Base-by-base conservation (phyloP, 1,140 invertebrate genomes). In the Leucophenga varia region DNA sequence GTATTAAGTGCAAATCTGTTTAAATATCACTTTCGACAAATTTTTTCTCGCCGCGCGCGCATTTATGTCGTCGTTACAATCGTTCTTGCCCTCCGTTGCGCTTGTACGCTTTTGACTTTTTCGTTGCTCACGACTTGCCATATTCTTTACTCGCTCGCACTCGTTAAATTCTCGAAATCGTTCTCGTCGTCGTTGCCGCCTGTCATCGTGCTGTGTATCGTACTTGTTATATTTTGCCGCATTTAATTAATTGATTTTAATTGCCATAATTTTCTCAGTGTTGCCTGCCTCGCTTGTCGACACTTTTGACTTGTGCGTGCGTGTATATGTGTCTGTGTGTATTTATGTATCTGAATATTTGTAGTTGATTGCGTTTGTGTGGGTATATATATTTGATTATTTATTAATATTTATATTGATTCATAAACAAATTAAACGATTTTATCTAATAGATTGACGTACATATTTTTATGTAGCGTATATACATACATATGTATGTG, bases 231-330 rank as follows among this genome's bases (percentile, higher is more conserved):
- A 25, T 25, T 25, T n/a, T 56, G 56, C 64, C 67, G 63, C 63
- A 67, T 68, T 67, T 68, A 67, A 67, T 67, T 67, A 67, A 67
- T 67, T 67, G 63, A 67, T 67, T 67, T 67, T 67, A 67, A 67
- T 67, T 67, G 63, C 63, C 63, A 67, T 67, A 67, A 67, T 67
- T 67, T 25, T 67, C 64, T 67, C n/a, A n/a, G 63, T 67, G 63
- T 50, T 56, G 63, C 58, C 68, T 10, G 22, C 5, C n/a, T n/a
- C 22, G 22, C 22, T 25, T 25, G 22, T 25, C 22, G 10, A 25
- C 22, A 25, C 22, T 25, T 25, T 25, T 25, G 22, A 10, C 22
- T 25, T 25, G 22, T 46, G 22, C 37, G 28, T 16, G 25, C 47
- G 30, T 25, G 16, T 25, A 18, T 13, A 31, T 41, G 21, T 42